Base-by-base conservation (phyloP, 2,797 vertebrate species). In the Cossypha polioptera region DNA sequence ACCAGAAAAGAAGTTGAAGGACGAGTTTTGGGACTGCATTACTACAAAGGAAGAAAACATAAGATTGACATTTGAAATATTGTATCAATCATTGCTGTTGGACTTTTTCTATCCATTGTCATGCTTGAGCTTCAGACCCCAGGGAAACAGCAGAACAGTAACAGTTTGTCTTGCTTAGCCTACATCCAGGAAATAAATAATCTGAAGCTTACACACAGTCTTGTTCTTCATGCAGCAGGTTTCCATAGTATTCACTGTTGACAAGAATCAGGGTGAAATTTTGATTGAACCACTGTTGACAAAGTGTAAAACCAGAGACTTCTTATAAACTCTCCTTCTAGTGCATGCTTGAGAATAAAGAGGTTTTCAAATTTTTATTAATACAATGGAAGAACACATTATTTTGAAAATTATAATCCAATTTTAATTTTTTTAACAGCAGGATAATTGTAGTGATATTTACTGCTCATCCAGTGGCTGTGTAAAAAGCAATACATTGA, bases 341-440 rank as follows among this genome's bases (percentile, higher is more conserved):
- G 9, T 51, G 10, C 45, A 21, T 47, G 6, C 10, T 59, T 80
- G 38, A 77, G 58, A 87, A 40, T 18, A 47, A 40, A 74, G 33
- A 72, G 6, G 4, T 35, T 4, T 51, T 33, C 2, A 29, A 18
- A 16, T 29, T 33, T 73, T 72, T 65, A 53, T 29, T 45, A 63
- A 25, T 58, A 82, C 28, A 28, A 84, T 51, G 14, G 13, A 11
- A 95, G 11, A 78, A 21, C 22, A 29, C 2, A 24, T 29, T 67
- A 51, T 74, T 95, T 92, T 77, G 38, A 84, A 92, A 89, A 86
- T 58, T 75, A 72, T 20, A 86, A 68, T 84, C 5, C 10, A 36
- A 11, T 11, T 58, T 57, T 51, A 29, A 29, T 51, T 51, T 67
- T 58, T 67, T 26, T n/a, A 92, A 68, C 42, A 69, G 22, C 26